phyloP scores from a whole-genome alignment of 2,113 vertebrate species.

The Psophia crepitans region DNA sequence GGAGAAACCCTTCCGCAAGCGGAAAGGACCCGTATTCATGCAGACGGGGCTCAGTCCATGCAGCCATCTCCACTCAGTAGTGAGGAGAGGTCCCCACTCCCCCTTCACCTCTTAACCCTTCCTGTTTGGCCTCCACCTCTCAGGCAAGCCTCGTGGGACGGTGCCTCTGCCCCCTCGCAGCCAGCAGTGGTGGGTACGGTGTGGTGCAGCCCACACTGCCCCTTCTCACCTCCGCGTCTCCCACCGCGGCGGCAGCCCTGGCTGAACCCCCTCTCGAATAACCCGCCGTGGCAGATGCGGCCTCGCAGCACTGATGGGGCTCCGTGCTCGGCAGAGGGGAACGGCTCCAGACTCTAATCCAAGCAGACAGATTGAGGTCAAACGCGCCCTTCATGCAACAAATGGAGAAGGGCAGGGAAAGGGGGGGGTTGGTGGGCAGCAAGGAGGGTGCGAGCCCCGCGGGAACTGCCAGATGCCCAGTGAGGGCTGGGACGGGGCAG shows the following conservation, averaged over 20 bases:
- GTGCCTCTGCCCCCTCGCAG: not conserved
- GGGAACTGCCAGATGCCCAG: rapidly evolving
- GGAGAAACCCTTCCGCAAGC: not conserved
- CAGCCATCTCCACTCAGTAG: not conserved
- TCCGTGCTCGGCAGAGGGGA: slow-evolving; percentile 26
- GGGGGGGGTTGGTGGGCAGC: not conserved
- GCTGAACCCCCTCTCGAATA: not conserved
- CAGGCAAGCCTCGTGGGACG: rapidly evolving
- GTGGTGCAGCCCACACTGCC: not conserved
- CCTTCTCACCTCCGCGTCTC: not conserved
- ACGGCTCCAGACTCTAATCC: slow-evolving; percentile 19
- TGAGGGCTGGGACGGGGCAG: not conserved
- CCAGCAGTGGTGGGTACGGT: rapidly evolving
- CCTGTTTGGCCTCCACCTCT: not conserved
- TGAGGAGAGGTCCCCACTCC: no score
- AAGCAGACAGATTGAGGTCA: slow-evolving; percentile 72
- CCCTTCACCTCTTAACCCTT: not conserved
- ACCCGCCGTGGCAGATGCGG: not conserved
- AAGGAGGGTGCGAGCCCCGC: rapidly evolving
- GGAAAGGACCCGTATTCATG: not conserved
- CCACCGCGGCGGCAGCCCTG: rapidly evolving
- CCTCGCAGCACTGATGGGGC: not conserved
- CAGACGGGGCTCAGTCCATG: not conserved
- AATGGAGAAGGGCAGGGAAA: not conserved
- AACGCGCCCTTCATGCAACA: not conserved